Evolutionary conservation across 2,797 vertebrate genomes (phyloP).

Genomic region (Loris lydekkerianus): DNA sequence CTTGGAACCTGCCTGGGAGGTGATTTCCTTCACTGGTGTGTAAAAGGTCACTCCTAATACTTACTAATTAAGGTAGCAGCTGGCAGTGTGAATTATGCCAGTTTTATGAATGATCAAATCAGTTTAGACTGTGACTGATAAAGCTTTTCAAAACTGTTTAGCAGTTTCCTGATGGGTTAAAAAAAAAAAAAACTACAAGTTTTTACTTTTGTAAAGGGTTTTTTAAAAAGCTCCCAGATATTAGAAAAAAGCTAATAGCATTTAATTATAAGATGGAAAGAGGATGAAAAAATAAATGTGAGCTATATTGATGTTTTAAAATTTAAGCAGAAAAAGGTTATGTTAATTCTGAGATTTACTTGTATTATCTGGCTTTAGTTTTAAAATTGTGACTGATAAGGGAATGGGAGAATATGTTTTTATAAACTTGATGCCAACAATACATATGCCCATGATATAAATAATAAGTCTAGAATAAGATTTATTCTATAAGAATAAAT

Average conservation of each 20-base stretch:
- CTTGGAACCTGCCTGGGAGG: not conserved
- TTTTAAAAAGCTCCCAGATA: not conserved
- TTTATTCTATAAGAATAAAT: too few relatives aligned
- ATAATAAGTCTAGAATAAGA: not conserved
- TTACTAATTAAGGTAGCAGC: not conserved
- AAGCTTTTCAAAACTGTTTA: slow-evolving; percentile 2
- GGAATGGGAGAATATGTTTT: not conserved
- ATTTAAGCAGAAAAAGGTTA: slow-evolving; percentile 45
- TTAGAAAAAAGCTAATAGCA: slow-evolving; percentile 41
- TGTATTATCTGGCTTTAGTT: slow-evolving; percentile 36
- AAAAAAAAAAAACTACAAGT: slow-evolving; percentile 45
- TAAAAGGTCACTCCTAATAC: slow-evolving; percentile 37
- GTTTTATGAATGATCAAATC: slow-evolving; percentile 6
- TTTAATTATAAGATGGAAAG: slow-evolving; percentile 52
- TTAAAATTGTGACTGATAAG: slow-evolving; percentile 4
- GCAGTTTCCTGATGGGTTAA: not conserved
- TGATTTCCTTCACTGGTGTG: not conserved
- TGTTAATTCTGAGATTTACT: slow-evolving; percentile 29
- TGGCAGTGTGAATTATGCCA: not conserved
- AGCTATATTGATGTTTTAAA: slow-evolving; percentile 40
- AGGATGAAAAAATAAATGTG: slow-evolving; percentile 41
- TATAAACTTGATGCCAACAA: slow-evolving; percentile 5
- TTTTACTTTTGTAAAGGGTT: too few relatives aligned
- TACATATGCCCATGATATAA: not conserved
- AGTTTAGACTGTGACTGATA: not conserved